These are phyloP conservation scores for Frieseomelitta varia DNA, from an alignment of 1,140 invertebrate genomes.

Conservation along the genomic window DNA sequence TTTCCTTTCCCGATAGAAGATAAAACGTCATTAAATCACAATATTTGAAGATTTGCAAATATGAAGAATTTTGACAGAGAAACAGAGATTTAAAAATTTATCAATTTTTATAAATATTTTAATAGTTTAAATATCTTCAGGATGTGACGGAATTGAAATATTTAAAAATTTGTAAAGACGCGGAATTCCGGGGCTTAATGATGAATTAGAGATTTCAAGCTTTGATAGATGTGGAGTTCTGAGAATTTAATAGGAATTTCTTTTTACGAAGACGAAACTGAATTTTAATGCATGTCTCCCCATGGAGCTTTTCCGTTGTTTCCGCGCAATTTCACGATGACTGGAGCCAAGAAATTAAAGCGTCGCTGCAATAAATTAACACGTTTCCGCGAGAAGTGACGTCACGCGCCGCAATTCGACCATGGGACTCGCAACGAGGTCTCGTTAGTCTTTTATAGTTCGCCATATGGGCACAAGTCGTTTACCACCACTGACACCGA, in stretches of 20 bases:
- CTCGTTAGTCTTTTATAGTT: slow-evolving; percentile 66
- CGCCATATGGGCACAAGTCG: slow-evolving; percentile 45
- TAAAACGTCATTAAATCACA: too few relatives aligned
- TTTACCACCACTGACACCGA: slow-evolving; percentile 58
- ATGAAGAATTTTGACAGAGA: too few relatives aligned
- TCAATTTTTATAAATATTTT: too few relatives aligned
- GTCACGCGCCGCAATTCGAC: slow-evolving; percentile 69
- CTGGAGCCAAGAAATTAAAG: slow-evolving; percentile 62
- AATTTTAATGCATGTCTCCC: slow-evolving; percentile 8
- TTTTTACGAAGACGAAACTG: not conserved
- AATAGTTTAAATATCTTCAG: too few relatives aligned
- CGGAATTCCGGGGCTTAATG: not conserved
- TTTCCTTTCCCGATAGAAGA: not conserved
- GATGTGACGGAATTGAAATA: too few relatives aligned
- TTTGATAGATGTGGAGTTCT: not conserved
- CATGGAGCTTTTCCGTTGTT: slow-evolving; percentile 37
- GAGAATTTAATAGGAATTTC: not conserved
- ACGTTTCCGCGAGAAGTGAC: slow-evolving; percentile 78
- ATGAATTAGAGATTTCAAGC: not conserved
- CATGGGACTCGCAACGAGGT: slow-evolving; percentile 64
- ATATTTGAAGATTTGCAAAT: not conserved
- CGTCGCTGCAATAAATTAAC: slow-evolving; percentile 74
- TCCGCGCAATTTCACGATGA: slow-evolving; percentile 52
- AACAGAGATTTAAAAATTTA: too few relatives aligned
- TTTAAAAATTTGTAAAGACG: not conserved